phyloP scores from a whole-genome alignment of 2,888 invertebrate species.

The Helicoverpa assulta region DNA sequence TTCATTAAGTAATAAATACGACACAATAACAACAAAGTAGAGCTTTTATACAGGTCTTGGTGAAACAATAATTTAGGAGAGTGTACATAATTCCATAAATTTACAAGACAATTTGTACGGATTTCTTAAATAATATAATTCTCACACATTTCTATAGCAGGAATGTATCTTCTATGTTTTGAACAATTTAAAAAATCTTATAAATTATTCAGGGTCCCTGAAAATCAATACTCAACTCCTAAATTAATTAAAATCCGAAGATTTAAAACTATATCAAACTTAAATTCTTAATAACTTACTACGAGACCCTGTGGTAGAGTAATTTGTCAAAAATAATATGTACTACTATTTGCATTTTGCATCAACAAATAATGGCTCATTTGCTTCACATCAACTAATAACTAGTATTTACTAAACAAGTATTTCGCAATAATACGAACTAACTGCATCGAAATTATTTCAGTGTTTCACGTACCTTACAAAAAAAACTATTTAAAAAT shows the following conservation, averaged over 20 bases:
- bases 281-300: constrained; percentile 43
- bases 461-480: constrained; percentile 12
- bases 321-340: constrained; percentile 45
- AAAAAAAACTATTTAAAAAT: not conserved
- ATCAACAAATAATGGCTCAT: constrained; percentile 58
- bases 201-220: constrained; percentile 54
- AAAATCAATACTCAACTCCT: constrained; percentile 39
- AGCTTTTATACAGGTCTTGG: constrained; percentile 74
- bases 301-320: constrained; percentile 54
- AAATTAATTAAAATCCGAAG: constrained; percentile 24
- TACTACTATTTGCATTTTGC: constrained; percentile 49
- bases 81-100: constrained; percentile 39
- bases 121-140: constrained; percentile 43
- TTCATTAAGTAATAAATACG: constrained; percentile 85
- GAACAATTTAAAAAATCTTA: constrained; percentile 53
- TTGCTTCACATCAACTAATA: constrained; percentile 29
- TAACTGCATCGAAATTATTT: constrained; percentile 54
- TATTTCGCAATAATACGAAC: constrained; percentile 38
- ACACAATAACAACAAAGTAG: constrained; percentile 76
- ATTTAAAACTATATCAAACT: constrained; percentile 37
- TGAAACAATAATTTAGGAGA: constrained; percentile 65
- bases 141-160: constrained; percentile 48
- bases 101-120: constrained; percentile 39
- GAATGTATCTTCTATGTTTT: constrained; percentile 60
- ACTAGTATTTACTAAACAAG: constrained; percentile 49